A percentile compares a stretch with the other conserved stretches of the same genome.
phyloP scores from a whole-genome alignment of 1,140 invertebrate species.

The Drosophila sechellia region DNA sequence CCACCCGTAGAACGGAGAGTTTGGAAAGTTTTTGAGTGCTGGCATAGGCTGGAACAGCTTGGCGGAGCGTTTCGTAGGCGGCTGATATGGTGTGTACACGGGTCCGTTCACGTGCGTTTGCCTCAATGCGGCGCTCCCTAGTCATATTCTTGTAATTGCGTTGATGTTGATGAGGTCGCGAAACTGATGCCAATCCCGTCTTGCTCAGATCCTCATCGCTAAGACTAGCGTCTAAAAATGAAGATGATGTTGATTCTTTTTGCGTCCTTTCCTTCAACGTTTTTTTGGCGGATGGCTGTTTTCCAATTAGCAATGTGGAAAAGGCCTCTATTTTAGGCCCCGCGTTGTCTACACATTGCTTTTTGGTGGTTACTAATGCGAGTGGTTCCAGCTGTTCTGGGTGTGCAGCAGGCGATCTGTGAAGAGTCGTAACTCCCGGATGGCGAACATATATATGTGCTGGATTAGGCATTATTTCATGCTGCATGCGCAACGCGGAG shows the following conservation, averaged over 20 bases:
- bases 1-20: slow-evolving; percentile 95
- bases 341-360: not conserved
- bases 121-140: slow-evolving; percentile 94
- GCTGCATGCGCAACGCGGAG: slow-evolving; percentile 82
- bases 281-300: slow-evolving; percentile 17
- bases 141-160: slow-evolving; percentile 98
- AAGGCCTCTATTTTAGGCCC: not conserved
- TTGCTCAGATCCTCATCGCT: slow-evolving; percentile 41
- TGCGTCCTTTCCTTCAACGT: slow-evolving; percentile 22
- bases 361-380: slow-evolving; percentile 63
- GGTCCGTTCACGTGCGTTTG: slow-evolving; percentile 95
- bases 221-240: slow-evolving; percentile 31
- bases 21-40: slow-evolving; percentile 97
- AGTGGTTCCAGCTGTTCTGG: slow-evolving; percentile 76
- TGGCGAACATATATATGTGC: slow-evolving; percentile 83
- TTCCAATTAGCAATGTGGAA: not conserved
- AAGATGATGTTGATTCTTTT: not conserved
- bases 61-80: slow-evolving; percentile 94
- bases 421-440: slow-evolving; percentile 83
- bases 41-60: slow-evolving; percentile 94
- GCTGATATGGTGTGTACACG: slow-evolving; percentile 97
- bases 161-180: slow-evolving; percentile 87
- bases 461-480: slow-evolving; percentile 76
- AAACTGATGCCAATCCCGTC: slow-evolving; percentile 1
- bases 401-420: slow-evolving; percentile 66